phyloP scores from a whole-genome alignment of 37 sponge, comb jelly and placozoan genomes.

The Axinella damicornis region DNA sequence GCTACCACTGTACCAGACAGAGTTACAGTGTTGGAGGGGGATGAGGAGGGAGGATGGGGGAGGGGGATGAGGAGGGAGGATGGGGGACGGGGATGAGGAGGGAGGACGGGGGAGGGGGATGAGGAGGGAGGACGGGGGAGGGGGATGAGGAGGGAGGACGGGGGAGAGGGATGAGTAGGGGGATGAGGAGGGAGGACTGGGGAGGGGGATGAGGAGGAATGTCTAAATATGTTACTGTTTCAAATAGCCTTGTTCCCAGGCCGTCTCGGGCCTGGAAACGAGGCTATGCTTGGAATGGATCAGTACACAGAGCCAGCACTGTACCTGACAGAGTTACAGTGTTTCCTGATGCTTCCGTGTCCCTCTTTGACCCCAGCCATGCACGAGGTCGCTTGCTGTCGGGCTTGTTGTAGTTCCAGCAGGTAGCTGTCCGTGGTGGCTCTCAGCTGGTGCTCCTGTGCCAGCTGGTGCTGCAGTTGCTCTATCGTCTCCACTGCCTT shows the following conservation, averaged over 20 bases:
- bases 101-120: no score
- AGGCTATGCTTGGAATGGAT: neutral
- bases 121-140: no score
- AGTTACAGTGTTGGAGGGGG: slow-evolving; percentile 30
- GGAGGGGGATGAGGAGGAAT: no score
- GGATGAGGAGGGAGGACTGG: neutral
- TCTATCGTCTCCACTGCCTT: slow-evolving; percentile 39
- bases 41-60: no score
- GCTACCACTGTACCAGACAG: slow-evolving; percentile 24
- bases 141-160: no score
- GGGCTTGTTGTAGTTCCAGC: slow-evolving; percentile 53
- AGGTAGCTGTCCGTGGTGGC: slow-evolving; percentile 53
- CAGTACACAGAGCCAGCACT: neutral
- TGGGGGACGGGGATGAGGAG: neutral
- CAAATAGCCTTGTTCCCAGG: no score
- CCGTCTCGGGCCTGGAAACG: no score
- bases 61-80: no score
- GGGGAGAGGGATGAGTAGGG: neutral
- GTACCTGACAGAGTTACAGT: slow-evolving; percentile 53
- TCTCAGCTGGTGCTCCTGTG: slow-evolving; percentile 51
- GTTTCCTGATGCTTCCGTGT: slow-evolving; percentile 20
- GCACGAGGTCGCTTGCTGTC: slow-evolving; percentile 1
- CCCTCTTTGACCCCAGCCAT: slow-evolving; percentile 9
- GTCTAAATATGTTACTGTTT: no score
- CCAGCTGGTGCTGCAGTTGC: slow-evolving; percentile 27